Percentiles rank a stretch among this genome's conserved stretches.
These are phyloP conservation scores for Riparia riparia DNA, from an alignment of 2,113 vertebrate species.

Conservation along the genomic window DNA sequence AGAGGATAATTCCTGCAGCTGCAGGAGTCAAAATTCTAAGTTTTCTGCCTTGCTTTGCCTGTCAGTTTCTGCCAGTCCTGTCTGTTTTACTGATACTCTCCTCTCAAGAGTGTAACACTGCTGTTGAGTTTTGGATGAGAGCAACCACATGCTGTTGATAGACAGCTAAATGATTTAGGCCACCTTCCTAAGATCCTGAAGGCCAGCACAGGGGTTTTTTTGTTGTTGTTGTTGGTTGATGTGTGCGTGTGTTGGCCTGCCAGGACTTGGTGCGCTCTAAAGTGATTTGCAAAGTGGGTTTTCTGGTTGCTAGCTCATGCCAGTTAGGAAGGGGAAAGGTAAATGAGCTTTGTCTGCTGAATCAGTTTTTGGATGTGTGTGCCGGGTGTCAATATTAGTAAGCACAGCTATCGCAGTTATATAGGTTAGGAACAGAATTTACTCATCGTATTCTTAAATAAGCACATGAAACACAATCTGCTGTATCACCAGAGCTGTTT, in stretches of 20 bases:
- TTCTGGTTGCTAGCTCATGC: not conserved
- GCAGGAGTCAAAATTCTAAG: not conserved
- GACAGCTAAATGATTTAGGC: not conserved
- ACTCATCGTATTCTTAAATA: not conserved
- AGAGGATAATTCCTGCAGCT: not conserved
- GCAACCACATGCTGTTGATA: not conserved
- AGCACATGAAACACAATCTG: not conserved
- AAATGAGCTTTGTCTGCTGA: not conserved
- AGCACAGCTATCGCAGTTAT: not conserved
- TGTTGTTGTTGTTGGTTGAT: not conserved
- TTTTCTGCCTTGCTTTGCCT: not conserved
- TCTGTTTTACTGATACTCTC: not conserved
- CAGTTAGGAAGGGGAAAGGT: not conserved
- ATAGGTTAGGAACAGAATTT: not conserved
- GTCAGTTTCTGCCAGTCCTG: not conserved
- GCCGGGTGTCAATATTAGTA: not conserved
- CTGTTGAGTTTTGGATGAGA: not conserved
- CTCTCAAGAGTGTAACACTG: not conserved
- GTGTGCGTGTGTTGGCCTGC: not conserved
- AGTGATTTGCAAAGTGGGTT: not conserved
- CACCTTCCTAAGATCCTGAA: not conserved
- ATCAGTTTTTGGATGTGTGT: not conserved
- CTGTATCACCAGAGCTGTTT: not conserved
- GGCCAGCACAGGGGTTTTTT: not conserved
- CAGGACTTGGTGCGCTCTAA: not conserved